Evolutionary conservation across 2,797 vertebrate genomes (phyloP), one percentile per base, ranked within the genome.

Genomic region (Leuciscus waleckii): DNA sequence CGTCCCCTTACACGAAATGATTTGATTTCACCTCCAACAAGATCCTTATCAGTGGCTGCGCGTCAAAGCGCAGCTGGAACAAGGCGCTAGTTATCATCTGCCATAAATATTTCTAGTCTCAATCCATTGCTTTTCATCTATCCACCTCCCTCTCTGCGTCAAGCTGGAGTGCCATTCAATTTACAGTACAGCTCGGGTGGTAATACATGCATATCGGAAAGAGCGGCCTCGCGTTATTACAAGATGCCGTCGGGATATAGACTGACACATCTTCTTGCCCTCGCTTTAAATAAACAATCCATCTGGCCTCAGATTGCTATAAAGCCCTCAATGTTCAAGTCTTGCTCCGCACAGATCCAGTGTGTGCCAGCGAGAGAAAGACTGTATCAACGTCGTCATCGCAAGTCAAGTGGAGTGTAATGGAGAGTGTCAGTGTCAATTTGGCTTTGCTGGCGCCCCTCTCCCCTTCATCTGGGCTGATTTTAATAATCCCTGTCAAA

Each of bases 401-500:
- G 95, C 92, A 95, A 97, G 96, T 96, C 96, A 97, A 96, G 95
- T 96, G 94, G 94, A 95, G 96, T 96, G 97, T 98, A 98, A 98
- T 97, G 96, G 95, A 98, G 95, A 95, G 94, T 97, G 97, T 98
- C 98, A 98, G 93, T 97, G 96, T 98, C 98, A 98, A 99, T 98
- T 99, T 96, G 94, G 93, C 94, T 96, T 96, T 95, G 84, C 97
- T 96, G 95, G 95, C 93, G 95, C 94, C 96, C 95, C 90, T 92
- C 95, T 96, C 95, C 93, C 95, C 92, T 96, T 96, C 96, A 96
- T 95, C 96, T 96, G 95, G 95, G 95, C 96, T 96, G 96, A 98
- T 98, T 99, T 98, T 98, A 99, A 99, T 98, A 98, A 99, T 98
- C 96, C 97, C 96, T 97, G 98, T 98, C 98, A 99, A 98, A 96